These are phyloP conservation scores for Murina feae DNA, from an alignment of 2,113 vertebrate genomes.

Conservation along the genomic window DNA sequence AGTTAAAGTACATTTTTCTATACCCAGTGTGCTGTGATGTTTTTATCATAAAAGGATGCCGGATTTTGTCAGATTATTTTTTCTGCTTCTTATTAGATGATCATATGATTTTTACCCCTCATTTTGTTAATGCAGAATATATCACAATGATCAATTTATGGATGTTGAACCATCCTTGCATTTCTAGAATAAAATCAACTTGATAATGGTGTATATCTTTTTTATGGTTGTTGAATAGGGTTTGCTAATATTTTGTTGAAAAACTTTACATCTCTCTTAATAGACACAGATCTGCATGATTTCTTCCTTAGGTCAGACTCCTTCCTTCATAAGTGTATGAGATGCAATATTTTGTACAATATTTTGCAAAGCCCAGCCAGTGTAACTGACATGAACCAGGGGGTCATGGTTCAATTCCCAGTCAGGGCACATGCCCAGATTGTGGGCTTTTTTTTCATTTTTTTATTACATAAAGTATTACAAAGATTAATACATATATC, in stretches of 20 bases:
- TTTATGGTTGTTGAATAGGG: not conserved
- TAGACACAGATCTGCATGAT: not conserved
- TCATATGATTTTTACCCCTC: not conserved
- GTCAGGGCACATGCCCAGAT: no score
- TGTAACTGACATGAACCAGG: no score
- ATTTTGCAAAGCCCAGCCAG: slow-evolving; percentile 2
- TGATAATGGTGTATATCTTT: not conserved
- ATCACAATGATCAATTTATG: not conserved
- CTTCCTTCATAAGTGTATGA: not conserved
- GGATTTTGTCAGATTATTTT: not conserved
- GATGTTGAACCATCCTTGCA: not conserved
- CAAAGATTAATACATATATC: no score
- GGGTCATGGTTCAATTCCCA: no score
- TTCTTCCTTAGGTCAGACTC: not conserved
- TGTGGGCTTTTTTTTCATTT: no score
- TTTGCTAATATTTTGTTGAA: not conserved
- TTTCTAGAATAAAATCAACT: not conserved
- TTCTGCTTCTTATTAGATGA: not conserved
- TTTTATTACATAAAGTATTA: no score
- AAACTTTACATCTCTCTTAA: not conserved
- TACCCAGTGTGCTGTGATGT: not conserved
- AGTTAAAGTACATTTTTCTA: not conserved
- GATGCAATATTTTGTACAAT: no score
- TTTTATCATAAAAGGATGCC: not conserved
- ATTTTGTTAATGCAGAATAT: not conserved